Percentiles rank a stretch among this genome's conserved stretches.
Evolutionary conservation across 2,113 vertebrate species (phyloP).

Genomic region (Tringa solitaria): DNA sequence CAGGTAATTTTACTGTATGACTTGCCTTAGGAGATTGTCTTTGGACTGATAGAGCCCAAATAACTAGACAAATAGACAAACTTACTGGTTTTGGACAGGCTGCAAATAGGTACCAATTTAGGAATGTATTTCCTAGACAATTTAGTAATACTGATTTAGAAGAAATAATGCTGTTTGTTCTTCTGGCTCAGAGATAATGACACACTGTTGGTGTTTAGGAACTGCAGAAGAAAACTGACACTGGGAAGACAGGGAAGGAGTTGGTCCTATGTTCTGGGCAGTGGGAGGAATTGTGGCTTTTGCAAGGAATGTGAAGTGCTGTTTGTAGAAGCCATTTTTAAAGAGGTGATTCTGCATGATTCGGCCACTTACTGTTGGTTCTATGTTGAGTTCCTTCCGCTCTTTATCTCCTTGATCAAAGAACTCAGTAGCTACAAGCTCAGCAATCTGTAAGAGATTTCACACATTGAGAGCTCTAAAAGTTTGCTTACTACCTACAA

Average conservation of each 20-base stretch:
- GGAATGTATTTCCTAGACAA: not conserved
- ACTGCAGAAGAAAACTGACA: not conserved
- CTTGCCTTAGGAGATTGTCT: not conserved
- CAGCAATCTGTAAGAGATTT: conserved; percentile 84
- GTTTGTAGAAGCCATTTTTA: not conserved
- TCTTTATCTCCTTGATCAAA: conserved; percentile 98
- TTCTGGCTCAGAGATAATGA: not conserved
- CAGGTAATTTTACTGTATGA: not conserved
- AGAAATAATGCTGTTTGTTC: not conserved
- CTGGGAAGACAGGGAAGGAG: not conserved
- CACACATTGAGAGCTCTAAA: not conserved
- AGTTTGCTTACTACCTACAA: not conserved
- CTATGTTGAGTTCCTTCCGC: conserved; percentile 91
- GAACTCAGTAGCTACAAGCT: conserved; percentile 95
- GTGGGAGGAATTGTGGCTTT: not conserved
- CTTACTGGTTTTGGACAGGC: not conserved
- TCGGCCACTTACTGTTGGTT: conserved; percentile 86
- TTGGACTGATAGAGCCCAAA: not conserved
- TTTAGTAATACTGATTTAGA: not conserved
- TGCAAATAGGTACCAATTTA: not conserved
- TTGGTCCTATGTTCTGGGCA: not conserved
- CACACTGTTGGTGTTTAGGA: not conserved
- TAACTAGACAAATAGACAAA: not conserved
- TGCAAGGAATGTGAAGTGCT: not conserved
- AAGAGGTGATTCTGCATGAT: not conserved